Base-by-base conservation (phyloP, 2,888 invertebrate species). In the Scaptomyza flava region DNA sequence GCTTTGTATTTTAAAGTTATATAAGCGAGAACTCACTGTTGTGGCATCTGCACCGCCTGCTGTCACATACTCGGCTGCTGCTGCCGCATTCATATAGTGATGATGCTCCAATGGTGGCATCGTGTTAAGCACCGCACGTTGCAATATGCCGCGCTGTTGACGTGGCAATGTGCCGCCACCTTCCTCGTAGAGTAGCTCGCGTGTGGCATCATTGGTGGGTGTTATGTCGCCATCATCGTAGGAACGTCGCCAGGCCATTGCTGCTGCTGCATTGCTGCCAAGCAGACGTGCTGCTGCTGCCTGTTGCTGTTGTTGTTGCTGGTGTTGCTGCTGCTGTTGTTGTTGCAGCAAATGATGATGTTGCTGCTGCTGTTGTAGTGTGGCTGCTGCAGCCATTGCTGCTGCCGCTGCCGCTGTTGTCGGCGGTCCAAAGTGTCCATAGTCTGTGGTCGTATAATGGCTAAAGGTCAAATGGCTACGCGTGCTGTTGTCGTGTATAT, bases 211-310 rank as follows among this genome's bases (percentile, higher is more conserved):
- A 90, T 97, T 97, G 48, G 97, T 97, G 12, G 96, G 96, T 34
- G 97, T 97, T 73, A 97, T 96, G 91, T 98, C 97, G 17, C 97
- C 97, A 90, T 97, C 97, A 91, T 97, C 97, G 91, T 96, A 96
- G 70, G 96, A 95, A 81, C 96, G 93, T 87, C 95, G 94, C 96
- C 95, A 96, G 70, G 93, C 91, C 86, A 92, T 89, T 34, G 89
- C 91, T 53, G 89, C 91, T 53, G 89, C 89, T 34, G 91, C 84
- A 69, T 91, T 90, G 85, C 82, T 91, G 75, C 83, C 89, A 75
- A 88, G 79, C 56, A 87, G 71, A 59, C 87, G 89, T 51, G 83
- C 72, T 57, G 83, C 83, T 6, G 81, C 77, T 7, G 74, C 79
- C 77, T 7, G 74, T 78, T 63, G 85, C 65, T 86, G 87, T 50